Evolutionary conservation across 1,140 invertebrate species (phyloP).

Genomic region (Popillia japonica): DNA sequence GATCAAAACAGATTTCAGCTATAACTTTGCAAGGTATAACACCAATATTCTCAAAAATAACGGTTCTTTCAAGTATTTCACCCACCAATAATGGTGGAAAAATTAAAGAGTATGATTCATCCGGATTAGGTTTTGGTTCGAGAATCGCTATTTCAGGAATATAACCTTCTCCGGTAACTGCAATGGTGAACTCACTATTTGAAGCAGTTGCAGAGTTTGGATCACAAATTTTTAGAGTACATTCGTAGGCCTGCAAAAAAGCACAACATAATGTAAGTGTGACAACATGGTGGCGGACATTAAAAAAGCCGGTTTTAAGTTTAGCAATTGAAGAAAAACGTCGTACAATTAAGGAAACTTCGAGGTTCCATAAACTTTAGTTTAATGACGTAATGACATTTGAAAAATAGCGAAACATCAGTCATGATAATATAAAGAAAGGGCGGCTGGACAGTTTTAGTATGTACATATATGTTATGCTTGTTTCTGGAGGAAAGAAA

Average conservation of each 20-base stretch:
- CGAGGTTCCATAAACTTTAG: too few species aligned
- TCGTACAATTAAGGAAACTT: too few species aligned
- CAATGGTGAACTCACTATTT: background rate
- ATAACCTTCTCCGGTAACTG: constrained; percentile 45
- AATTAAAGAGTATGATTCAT: constrained; percentile 36
- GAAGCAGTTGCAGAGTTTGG: background rate
- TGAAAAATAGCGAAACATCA: too few species aligned
- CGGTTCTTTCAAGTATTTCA: background rate
- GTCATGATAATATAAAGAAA: too few species aligned
- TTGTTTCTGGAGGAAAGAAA: too few species aligned
- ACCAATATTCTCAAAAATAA: constrained; percentile 50
- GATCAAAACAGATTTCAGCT: constrained; percentile 40
- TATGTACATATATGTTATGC: too few species aligned
- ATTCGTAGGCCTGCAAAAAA: background rate
- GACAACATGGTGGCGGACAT: too few species aligned
- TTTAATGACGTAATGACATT: too few species aligned
- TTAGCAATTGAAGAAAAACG: too few species aligned
- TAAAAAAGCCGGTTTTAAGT: too few species aligned
- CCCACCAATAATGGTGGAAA: constrained; percentile 47
- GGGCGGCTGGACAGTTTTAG: too few species aligned
- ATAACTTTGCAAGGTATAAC: constrained; percentile 50
- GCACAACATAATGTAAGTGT: background rate
- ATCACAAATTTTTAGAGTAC: background rate
- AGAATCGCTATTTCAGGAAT: constrained; percentile 48
- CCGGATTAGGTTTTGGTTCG: constrained; percentile 40